These are phyloP conservation scores for Triplophysa rosa DNA, from an alignment of 2,113 vertebrate species.

Conservation along the genomic window DNA sequence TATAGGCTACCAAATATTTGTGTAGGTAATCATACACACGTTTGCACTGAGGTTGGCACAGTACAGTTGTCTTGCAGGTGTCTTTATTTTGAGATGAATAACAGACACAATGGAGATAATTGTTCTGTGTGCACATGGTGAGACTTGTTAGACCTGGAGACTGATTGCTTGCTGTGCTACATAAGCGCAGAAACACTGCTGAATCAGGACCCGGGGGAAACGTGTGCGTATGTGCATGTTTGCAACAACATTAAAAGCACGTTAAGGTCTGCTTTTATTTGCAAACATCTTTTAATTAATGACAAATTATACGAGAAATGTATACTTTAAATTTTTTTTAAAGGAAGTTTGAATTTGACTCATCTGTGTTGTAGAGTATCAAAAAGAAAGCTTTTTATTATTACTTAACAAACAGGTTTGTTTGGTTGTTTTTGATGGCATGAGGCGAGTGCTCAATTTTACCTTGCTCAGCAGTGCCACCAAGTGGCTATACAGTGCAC, in stretches of 20 bases:
- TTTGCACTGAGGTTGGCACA: background rate
- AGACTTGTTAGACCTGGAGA: conserved; percentile 13
- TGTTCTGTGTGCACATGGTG: conserved; percentile 15
- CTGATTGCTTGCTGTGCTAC: conserved; percentile 30
- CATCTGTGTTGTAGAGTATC: background rate
- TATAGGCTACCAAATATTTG: too few relatives aligned
- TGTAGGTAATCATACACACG: background rate
- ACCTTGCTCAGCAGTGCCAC: background rate
- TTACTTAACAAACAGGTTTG: background rate
- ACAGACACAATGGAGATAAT: conserved; percentile 15
- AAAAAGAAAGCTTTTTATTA: background rate
- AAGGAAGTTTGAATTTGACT: background rate
- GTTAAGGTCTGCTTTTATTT: background rate
- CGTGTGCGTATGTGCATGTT: background rate
- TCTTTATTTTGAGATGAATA: background rate
- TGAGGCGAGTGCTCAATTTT: background rate
- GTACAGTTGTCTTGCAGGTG: background rate
- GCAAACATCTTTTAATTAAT: background rate
- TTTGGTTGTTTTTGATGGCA: background rate
- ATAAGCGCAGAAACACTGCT: conserved; percentile 3
- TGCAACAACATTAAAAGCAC: background rate
- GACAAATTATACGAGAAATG: background rate
- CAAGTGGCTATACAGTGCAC: background rate
- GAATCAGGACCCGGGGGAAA: conserved; percentile 8
- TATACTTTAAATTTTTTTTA: background rate